Evolutionary conservation across 2,888 invertebrate genomes (phyloP).

Genomic region (Lithophane socia): DNA sequence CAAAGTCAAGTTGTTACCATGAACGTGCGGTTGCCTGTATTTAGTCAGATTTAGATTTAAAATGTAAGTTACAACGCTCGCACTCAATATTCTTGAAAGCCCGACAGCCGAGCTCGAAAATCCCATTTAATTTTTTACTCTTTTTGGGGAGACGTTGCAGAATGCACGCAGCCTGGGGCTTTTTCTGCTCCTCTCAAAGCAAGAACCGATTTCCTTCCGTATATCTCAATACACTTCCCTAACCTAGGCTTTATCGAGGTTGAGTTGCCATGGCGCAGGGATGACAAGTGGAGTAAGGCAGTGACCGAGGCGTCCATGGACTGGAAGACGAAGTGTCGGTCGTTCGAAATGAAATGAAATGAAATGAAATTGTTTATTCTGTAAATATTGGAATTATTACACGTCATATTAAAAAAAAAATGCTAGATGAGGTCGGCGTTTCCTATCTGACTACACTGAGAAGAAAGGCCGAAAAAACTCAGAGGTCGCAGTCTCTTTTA

Average conservation of each 20-base stretch:
- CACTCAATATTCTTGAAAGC: conserved; percentile 15
- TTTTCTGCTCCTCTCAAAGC: conserved; percentile 30
- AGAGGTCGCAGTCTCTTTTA: too few species aligned
- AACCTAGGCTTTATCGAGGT: background rate
- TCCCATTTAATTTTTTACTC: conserved; percentile 25
- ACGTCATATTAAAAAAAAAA: too few species aligned
- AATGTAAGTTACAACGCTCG: conserved; percentile 2
- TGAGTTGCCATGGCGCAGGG: background rate
- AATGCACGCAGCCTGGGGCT: conserved; percentile 38
- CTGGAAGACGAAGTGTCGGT: background rate
- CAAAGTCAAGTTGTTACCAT: background rate
- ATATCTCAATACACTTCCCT: background rate
- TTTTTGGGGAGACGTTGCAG: conserved; percentile 27
- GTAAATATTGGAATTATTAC: too few species aligned
- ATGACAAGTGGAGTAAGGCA: background rate
- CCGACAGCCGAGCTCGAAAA: conserved; percentile 32
- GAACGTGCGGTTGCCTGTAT: background rate
- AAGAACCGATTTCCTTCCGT: conserved; percentile 17
- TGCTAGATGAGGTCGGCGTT: too few species aligned
- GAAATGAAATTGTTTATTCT: too few species aligned
- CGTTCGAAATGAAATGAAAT: background rate
- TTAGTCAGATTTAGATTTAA: background rate
- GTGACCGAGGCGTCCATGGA: too few species aligned
- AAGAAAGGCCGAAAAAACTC: too few species aligned
- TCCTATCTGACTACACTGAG: too few species aligned